These are phyloP conservation scores for Dicaeum eximium DNA, from an alignment of 2,113 vertebrate genomes.

Conservation along the genomic window DNA sequence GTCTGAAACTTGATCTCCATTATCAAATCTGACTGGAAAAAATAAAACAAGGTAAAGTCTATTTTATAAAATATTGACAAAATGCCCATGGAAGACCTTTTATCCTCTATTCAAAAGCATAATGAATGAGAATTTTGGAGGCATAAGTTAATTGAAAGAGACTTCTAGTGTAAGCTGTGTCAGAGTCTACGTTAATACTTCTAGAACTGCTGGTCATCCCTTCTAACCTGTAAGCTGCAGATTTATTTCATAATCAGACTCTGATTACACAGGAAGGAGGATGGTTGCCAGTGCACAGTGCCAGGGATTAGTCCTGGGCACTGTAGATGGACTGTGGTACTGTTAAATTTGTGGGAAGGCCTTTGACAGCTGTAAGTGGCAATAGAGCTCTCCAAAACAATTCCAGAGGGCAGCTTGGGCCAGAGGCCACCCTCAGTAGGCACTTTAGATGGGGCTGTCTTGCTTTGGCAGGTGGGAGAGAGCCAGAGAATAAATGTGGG, in stretches of 20 bases:
- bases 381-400: background rate
- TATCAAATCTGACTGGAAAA: background rate
- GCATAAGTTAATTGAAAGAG: background rate
- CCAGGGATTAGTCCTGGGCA: background rate
- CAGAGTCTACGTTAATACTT: background rate
- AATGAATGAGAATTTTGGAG: background rate
- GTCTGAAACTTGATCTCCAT: background rate
- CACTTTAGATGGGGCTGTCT: background rate
- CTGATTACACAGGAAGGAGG: background rate
- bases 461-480: background rate
- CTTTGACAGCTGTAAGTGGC: background rate
- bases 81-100: background rate
- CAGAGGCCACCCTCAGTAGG: too few relatives aligned
- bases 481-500: background rate
- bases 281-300: background rate
- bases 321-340: background rate
- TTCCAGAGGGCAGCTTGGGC: background rate
- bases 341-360: background rate
- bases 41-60: background rate
- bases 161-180: background rate
- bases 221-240: background rate
- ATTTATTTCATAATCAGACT: background rate
- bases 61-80: background rate
- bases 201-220: background rate
- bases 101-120: background rate